Conservation (phyloP, 1,140 invertebrate species). For the Trichonephila clavata region DNA sequence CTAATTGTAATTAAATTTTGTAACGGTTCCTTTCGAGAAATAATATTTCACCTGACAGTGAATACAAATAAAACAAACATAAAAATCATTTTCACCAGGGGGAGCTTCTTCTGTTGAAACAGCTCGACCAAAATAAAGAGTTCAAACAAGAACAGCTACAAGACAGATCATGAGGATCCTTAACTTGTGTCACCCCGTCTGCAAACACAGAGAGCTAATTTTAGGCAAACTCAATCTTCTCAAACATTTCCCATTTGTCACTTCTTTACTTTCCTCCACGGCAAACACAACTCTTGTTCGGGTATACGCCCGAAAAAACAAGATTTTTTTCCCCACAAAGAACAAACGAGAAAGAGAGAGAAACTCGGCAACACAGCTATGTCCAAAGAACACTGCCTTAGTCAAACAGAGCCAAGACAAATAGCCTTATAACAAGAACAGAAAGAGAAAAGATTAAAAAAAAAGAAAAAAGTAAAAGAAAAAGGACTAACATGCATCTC, state of each 20-base stretch:
- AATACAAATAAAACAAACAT: no score
- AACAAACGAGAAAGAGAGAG: neutral
- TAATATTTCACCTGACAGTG: no score
- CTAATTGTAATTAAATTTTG: no score
- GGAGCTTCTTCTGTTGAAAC: no score
- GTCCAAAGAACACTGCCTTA: constrained; percentile 1
- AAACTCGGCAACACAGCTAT: neutral
- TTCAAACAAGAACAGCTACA: no score
- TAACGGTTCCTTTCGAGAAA: no score
- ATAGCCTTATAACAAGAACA: constrained; percentile 32
- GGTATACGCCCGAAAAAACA: neutral
- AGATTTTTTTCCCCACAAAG: neutral
- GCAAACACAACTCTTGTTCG: neutral
- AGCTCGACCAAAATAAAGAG: no score
- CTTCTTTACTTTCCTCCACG: neutral
- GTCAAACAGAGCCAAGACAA: constrained; percentile 26
- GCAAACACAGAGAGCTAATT: neutral
- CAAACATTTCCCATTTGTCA: neutral
- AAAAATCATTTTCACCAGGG: no score
- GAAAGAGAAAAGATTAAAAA: neutral
- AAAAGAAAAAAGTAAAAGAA: neutral
- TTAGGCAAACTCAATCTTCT: neutral
- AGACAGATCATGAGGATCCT: neutral
- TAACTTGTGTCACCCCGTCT: neutral
- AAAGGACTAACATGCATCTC: neutral